These are phyloP conservation scores for Lophura nycthemera DNA, from an alignment of 2,113 vertebrate genomes.

Conservation along the genomic window DNA sequence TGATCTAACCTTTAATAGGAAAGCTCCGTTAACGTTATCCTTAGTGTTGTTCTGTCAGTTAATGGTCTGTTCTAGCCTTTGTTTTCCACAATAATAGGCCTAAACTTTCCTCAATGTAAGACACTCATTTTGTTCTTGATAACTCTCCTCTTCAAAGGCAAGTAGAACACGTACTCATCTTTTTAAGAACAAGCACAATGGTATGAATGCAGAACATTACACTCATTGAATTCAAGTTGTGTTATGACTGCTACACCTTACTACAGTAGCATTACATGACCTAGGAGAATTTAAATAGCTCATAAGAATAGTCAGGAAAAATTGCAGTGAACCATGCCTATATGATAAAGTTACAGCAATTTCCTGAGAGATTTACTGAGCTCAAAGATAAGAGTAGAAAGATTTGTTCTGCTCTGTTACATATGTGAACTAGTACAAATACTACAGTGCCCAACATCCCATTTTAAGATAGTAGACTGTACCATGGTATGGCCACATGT, in stretches of 20 bases:
- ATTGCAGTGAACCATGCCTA: neutral
- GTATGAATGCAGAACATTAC: neutral
- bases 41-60: neutral
- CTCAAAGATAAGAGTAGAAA: neutral
- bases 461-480: neutral
- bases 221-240: neutral
- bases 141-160: neutral
- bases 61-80: neutral
- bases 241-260: neutral
- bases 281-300: neutral
- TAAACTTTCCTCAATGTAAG: neutral
- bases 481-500: constrained; percentile 80
- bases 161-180: neutral
- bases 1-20: neutral
- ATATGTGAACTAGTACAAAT: neutral
- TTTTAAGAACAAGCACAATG: neutral
- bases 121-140: neutral
- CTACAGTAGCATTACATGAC: neutral
- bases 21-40: neutral
- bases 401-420: neutral
- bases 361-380: neutral
- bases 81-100: neutral
- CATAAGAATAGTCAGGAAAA: neutral
- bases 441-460: neutral
- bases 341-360: neutral